These are phyloP conservation scores for Myiagra hebetior DNA, from an alignment of 2,113 vertebrate genomes.

Conservation along the genomic window DNA sequence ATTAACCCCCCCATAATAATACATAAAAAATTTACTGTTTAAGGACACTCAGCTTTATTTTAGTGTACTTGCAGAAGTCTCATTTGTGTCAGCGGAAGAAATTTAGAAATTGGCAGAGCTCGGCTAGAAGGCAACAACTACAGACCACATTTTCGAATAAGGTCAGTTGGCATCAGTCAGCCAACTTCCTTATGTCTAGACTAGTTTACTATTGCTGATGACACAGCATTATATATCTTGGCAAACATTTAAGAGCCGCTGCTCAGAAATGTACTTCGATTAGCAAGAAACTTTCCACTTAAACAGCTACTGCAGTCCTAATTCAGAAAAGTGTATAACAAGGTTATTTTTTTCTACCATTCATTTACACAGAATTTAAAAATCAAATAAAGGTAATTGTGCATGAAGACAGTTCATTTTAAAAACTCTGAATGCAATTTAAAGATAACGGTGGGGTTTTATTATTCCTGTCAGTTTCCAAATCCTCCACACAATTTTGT, in stretches of 20 bases:
- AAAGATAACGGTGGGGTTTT: background rate
- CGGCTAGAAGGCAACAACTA: background rate
- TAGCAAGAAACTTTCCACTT: constrained; percentile 3
- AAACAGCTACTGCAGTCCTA: background rate
- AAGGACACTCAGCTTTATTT: background rate
- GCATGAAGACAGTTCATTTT: background rate
- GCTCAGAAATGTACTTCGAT: constrained; percentile 8
- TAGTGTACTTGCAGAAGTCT: background rate
- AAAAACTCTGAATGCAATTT: background rate
- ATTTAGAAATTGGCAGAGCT: background rate
- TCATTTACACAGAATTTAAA: background rate
- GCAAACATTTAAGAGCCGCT: constrained; percentile 2
- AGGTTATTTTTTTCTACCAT: background rate
- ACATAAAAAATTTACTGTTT: background rate
- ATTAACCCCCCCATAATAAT: background rate
- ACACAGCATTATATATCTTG: background rate
- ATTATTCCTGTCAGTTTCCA: background rate
- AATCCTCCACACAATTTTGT: background rate
- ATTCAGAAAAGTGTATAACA: background rate
- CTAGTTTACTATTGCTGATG: constrained; percentile 25
- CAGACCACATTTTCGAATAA: background rate
- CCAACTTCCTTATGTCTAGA: constrained; percentile 35
- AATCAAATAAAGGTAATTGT: background rate
- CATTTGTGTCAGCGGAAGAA: background rate
- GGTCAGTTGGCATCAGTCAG: constrained; percentile 10